Percentiles rank a stretch among this genome's conserved stretches.
These are phyloP conservation scores for Eremophila alpestris DNA, from an alignment of 2,797 vertebrate genomes.

Conservation along the genomic window DNA sequence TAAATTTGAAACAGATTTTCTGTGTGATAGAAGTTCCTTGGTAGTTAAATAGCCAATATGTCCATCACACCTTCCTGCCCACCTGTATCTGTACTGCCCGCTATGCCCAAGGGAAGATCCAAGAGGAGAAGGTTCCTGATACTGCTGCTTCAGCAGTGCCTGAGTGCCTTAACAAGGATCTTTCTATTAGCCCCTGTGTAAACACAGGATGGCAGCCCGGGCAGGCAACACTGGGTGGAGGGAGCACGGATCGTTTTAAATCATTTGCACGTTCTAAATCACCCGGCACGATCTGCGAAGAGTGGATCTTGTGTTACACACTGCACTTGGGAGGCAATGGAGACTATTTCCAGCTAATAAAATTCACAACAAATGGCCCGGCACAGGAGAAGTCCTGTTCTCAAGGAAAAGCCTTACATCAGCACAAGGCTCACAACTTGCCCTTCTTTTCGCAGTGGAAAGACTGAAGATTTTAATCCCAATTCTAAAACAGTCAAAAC, in stretches of 20 bases:
- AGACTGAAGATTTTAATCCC: slow-evolving; percentile 8
- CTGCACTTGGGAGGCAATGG: background rate
- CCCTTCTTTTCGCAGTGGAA: background rate
- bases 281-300: background rate
- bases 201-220: background rate
- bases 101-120: background rate
- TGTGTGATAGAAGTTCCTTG: background rate
- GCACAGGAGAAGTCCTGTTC: slow-evolving; percentile 31
- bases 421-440: background rate
- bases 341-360: slow-evolving; percentile 22
- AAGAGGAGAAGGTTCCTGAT: background rate
- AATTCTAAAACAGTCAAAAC: slow-evolving; percentile 11
- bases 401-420: background rate
- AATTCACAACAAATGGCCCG: background rate
- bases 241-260: background rate
- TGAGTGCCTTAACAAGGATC: background rate
- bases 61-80: background rate
- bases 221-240: background rate
- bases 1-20: background rate
- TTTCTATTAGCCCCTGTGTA: background rate
- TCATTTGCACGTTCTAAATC: slow-evolving; percentile 17
- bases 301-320: slow-evolving; percentile 27
- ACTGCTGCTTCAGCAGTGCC: fast-evolving
- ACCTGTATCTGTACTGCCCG: background rate
- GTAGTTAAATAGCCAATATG: background rate